Evolutionary conservation across 2,113 vertebrate genomes (phyloP).

Genomic region (Indri indri): DNA sequence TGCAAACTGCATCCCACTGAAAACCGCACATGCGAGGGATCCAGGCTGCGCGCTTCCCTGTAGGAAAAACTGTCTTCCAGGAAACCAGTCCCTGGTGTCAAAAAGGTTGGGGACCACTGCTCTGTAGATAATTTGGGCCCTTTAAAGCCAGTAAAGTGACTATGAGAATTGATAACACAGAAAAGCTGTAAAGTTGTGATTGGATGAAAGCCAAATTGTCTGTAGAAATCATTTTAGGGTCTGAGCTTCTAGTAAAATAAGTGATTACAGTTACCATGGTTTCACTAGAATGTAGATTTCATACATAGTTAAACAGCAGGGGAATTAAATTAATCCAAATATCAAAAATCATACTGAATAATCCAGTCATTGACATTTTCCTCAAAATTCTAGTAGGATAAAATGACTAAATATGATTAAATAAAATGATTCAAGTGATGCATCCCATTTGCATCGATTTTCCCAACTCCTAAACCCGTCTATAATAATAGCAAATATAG

Average conservation of each 20-base stretch:
- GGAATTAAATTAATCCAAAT: conserved; percentile 19
- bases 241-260: background rate
- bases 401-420: conserved; percentile 33
- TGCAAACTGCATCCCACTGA: no score
- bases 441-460: background rate
- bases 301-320: background rate
- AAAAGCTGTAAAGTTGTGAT: conserved; percentile 32
- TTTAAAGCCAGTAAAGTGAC: conserved; percentile 31
- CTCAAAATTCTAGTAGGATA: conserved; percentile 31
- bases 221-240: conserved; percentile 48
- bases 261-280: conserved; percentile 8
- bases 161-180: conserved; percentile 4
- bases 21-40: no score
- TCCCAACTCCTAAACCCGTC: background rate
- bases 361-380: conserved; percentile 49
- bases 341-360: background rate
- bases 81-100: no score
- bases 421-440: background rate
- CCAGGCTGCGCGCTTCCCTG: no score
- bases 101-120: no score
- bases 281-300: background rate
- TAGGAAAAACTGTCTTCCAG: no score
- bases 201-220: conserved; percentile 36
- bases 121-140: background rate
- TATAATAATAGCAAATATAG: conserved; percentile 2